These are phyloP conservation scores for Drusus annulatus DNA, from an alignment of 1,140 invertebrate genomes.

Conservation along the genomic window DNA sequence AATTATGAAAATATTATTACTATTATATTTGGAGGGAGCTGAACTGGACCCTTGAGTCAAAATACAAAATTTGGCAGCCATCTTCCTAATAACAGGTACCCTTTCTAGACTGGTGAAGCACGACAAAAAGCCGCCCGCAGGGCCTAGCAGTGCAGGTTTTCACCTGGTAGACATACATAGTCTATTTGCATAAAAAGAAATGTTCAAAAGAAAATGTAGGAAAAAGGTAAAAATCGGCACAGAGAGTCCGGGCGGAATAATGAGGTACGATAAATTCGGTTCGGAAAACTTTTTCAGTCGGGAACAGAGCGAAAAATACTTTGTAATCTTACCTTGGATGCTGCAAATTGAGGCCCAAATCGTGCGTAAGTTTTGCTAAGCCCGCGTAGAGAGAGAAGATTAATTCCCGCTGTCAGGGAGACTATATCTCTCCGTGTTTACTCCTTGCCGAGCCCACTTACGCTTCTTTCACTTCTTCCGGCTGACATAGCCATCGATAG, in stretches of 20 bases:
- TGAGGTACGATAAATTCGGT: constrained; percentile 9
- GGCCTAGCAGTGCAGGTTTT: too few relatives aligned
- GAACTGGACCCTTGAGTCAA: too few relatives aligned
- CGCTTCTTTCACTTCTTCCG: too few relatives aligned
- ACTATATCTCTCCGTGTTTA: constrained; percentile 54
- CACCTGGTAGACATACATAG: too few relatives aligned
- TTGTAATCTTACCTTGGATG: constrained; percentile 22
- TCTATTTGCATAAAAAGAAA: background rate
- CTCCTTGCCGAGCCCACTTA: constrained; percentile 33
- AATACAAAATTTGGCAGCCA: too few relatives aligned
- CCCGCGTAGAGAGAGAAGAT: constrained; percentile 40
- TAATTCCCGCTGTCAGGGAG: constrained; percentile 52
- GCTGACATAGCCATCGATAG: too few relatives aligned
- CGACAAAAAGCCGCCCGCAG: too few relatives aligned
- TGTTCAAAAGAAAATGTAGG: background rate
- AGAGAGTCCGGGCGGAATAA: background rate
- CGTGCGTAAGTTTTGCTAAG: constrained; percentile 41
- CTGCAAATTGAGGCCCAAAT: constrained; percentile 29
- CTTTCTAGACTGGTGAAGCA: too few relatives aligned
- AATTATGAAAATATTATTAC: too few relatives aligned
- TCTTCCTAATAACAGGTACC: too few relatives aligned
- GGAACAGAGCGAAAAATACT: constrained; percentile 27
- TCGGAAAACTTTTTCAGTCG: background rate
- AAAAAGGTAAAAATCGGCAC: background rate
- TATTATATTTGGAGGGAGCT: too few relatives aligned